Evolutionary conservation across 2,888 invertebrate genomes (phyloP).

Genomic region (Drepanosiphum platanoidis): DNA sequence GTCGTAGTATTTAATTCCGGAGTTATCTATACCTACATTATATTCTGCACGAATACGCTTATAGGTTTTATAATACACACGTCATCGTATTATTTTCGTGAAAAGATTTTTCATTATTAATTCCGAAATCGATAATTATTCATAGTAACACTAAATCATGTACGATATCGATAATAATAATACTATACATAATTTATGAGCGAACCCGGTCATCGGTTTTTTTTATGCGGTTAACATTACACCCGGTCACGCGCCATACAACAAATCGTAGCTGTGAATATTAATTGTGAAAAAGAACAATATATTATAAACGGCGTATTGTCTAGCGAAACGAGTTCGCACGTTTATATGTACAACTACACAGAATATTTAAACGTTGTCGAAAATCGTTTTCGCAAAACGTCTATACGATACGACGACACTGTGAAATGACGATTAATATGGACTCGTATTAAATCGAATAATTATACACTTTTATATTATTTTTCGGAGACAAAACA

Average conservation of each 20-base stretch:
- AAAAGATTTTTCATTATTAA: not conserved
- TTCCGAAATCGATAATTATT: not conserved
- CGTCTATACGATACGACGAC: not conserved
- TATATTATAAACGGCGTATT: conserved; percentile 3
- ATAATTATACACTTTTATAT: too few relatives aligned
- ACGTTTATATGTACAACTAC: not conserved
- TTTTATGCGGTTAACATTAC: conserved; percentile 26
- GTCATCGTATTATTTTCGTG: too few relatives aligned
- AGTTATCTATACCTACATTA: too few relatives aligned
- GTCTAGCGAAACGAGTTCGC: not conserved
- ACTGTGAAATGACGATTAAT: not conserved
- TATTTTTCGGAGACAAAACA: not conserved
- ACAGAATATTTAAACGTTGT: not conserved
- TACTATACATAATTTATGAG: conserved; percentile 28
- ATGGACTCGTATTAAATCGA: too few relatives aligned
- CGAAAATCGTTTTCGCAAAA: not conserved
- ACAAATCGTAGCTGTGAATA: conserved; percentile 38
- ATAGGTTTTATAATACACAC: not conserved
- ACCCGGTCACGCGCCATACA: conserved; percentile 26
- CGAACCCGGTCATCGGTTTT: conserved; percentile 16
- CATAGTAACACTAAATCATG: not conserved
- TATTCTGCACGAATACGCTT: too few relatives aligned
- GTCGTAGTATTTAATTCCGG: too few relatives aligned
- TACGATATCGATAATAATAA: not conserved
- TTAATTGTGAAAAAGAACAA: conserved; percentile 2